Conservation (phyloP, 2,888 invertebrate species). For the Clanis bilineata region DNA sequence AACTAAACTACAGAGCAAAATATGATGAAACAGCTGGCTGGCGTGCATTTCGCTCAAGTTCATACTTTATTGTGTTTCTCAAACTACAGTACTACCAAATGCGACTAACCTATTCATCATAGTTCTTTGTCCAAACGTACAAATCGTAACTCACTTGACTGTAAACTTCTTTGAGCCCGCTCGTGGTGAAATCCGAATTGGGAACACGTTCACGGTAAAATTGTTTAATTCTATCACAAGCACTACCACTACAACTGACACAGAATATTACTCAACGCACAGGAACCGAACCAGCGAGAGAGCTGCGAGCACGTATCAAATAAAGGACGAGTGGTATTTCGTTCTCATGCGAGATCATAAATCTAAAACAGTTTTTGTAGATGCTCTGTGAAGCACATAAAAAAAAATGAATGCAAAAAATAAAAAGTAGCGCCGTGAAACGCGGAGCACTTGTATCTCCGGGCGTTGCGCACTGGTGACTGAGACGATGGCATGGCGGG, state of each 20-base stretch:
- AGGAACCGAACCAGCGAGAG: conserved; percentile 67
- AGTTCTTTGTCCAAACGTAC: conserved; percentile 13
- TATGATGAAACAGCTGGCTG: conserved; percentile 30
- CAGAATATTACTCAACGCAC: conserved; percentile 78
- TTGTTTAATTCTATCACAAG: conserved; percentile 75
- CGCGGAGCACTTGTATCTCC: conserved; percentile 65
- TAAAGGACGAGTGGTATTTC: conserved; percentile 33
- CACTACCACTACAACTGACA: conserved; percentile 77
- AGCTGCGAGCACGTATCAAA: conserved; percentile 50
- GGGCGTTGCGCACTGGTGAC: conserved; percentile 80
- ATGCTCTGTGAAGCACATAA: conserved; percentile 52
- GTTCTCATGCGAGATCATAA: conserved; percentile 48
- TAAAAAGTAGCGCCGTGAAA: conserved; percentile 56
- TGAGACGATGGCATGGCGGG: conserved; percentile 60
- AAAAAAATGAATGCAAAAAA: conserved; percentile 72
- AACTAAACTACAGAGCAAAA: background rate
- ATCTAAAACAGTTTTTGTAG: conserved; percentile 62
- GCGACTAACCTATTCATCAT: conserved; percentile 9
- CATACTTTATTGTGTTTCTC: conserved; percentile 2
- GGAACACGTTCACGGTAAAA: conserved; percentile 77
- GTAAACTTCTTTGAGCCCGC: conserved; percentile 81
- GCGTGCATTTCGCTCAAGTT: conserved; percentile 13
- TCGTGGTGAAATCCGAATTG: conserved; percentile 80
- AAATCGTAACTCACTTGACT: conserved; percentile 69
- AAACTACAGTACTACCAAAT: background rate